Conservation (phyloP, 2,888 invertebrate species). For the Oscheius myriophilus region DNA sequence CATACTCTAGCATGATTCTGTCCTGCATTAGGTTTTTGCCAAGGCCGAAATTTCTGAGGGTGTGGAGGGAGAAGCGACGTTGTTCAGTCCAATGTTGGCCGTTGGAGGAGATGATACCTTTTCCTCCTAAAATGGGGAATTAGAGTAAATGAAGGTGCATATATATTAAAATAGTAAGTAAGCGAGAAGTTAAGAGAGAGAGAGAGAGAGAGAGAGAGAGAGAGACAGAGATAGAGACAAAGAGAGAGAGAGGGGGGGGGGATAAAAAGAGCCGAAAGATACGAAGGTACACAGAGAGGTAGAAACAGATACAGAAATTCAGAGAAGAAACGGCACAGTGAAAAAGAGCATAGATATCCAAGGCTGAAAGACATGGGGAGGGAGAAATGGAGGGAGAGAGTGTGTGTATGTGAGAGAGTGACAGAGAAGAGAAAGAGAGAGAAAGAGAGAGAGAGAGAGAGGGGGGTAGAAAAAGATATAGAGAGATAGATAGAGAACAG, state of each 20-base stretch:
- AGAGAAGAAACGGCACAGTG: too few relatives aligned
- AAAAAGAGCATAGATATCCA: too few relatives aligned
- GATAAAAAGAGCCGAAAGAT: too few relatives aligned
- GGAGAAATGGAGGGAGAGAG: not conserved
- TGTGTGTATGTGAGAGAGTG: too few relatives aligned
- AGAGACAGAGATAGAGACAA: too few relatives aligned
- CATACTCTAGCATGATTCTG: constrained; percentile 16
- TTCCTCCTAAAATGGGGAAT: not conserved
- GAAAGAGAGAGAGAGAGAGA: too few relatives aligned
- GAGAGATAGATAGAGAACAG: not conserved
- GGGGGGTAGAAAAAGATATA: not conserved
- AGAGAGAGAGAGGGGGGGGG: too few relatives aligned
- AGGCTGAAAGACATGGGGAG: too few relatives aligned
- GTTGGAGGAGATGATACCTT: constrained; percentile 17
- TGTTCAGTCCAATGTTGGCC: constrained; percentile 18
- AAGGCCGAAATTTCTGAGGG: constrained; percentile 12
- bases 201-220: too few relatives aligned
- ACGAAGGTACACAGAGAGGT: too few relatives aligned
- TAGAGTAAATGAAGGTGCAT: not conserved
- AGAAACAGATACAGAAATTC: too few relatives aligned
- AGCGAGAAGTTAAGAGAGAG: not conserved
- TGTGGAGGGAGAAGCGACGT: constrained; percentile 10
- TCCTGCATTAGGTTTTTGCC: constrained; percentile 18
- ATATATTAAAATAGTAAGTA: not conserved
- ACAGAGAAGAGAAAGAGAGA: not conserved